Conservation (phyloP, 1,140 invertebrate genomes). For the Helicoverpa armigera region DNA sequence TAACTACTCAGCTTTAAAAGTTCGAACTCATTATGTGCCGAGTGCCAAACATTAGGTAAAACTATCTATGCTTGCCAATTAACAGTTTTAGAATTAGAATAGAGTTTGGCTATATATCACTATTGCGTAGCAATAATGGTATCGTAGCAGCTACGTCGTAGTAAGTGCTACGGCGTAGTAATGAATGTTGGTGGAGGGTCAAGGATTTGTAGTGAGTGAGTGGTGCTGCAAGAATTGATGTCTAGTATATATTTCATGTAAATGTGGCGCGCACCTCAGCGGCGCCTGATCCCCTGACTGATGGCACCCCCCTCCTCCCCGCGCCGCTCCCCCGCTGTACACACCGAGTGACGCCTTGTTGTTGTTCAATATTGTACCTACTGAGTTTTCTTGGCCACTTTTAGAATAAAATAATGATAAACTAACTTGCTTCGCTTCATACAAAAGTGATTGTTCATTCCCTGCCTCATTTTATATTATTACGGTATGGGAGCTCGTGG, state of each 20-base stretch:
- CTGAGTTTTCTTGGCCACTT: no score
- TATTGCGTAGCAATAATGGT: neutral
- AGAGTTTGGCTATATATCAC: no score
- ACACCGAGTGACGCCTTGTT: no score
- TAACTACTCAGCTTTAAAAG: neutral
- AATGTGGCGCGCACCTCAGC: slow-evolving; percentile 4
- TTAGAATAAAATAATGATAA: no score
- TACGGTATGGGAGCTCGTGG: no score
- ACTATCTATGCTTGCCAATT: neutral
- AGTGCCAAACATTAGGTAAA: neutral
- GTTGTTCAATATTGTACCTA: no score
- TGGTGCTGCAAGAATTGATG: neutral
- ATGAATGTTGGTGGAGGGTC: no score
- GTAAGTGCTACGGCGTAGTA: neutral
- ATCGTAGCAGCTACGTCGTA: neutral
- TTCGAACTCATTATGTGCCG: neutral
- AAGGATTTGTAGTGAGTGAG: no score
- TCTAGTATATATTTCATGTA: slow-evolving; percentile 20
- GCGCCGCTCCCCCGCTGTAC: neutral
- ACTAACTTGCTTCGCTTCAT: no score
- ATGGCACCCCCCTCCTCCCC: slow-evolving; percentile 10
- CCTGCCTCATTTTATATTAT: no score
- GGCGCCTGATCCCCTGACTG: slow-evolving; percentile 11
- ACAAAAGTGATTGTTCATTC: no score
- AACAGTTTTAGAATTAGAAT: neutral